phyloP scores from a whole-genome alignment of 2,113 vertebrate species.

The Cyanoderma ruficeps region DNA sequence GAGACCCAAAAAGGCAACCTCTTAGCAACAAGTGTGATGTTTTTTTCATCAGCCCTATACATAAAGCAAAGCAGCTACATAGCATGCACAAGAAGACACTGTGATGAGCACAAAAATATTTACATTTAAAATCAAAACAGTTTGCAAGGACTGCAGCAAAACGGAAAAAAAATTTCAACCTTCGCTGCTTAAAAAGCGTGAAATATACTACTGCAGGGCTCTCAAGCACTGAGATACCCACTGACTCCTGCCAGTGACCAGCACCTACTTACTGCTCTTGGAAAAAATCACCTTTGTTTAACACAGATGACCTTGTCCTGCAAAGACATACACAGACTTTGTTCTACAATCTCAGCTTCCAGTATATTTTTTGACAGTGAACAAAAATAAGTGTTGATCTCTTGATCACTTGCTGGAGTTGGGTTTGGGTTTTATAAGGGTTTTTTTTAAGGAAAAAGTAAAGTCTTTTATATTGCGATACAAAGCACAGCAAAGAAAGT shows the following conservation, averaged over 20 bases:
- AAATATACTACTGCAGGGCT: neutral
- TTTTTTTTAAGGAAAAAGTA: neutral
- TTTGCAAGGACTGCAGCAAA: neutral
- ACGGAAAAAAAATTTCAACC: neutral
- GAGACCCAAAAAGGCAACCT: neutral
- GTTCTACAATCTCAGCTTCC: neutral
- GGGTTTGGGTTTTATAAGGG: accelerated
- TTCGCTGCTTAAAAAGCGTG: neutral
- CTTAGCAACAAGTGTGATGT: neutral
- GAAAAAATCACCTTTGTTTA: slow-evolving; percentile 35
- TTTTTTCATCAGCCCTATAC: neutral
- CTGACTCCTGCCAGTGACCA: neutral
- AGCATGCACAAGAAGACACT: neutral
- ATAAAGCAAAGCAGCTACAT: neutral
- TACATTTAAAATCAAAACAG: neutral
- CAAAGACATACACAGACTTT: neutral
- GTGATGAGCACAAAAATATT: neutral
- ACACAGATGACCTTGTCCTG: slow-evolving; percentile 3
- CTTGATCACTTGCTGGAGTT: neutral
- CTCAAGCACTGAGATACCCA: neutral
- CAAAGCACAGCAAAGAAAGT: neutral
- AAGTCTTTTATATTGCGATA: neutral
- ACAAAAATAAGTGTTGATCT: neutral
- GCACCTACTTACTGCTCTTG: slow-evolving; percentile 6
- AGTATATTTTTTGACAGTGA: neutral